phyloP scores from a whole-genome alignment of 2,888 invertebrate genomes.

The Troilus luridus region DNA sequence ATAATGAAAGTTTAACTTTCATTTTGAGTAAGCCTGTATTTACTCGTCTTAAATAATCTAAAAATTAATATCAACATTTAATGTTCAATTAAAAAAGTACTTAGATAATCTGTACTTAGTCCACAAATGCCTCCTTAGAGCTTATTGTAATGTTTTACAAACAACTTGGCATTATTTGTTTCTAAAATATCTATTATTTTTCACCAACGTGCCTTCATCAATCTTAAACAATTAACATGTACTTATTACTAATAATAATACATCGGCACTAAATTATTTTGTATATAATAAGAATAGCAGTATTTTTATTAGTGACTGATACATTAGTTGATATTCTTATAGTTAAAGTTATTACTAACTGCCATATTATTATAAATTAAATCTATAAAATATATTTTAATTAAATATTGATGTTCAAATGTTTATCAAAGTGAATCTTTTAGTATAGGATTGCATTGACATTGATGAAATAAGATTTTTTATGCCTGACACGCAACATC shows the following conservation, averaged over 20 bases:
- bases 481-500: not conserved
- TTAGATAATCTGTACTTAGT: constrained; percentile 23
- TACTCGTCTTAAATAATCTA: not conserved
- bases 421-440: not conserved
- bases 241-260: constrained; percentile 31
- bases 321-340: constrained; percentile 8
- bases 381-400: not conserved
- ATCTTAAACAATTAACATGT: constrained; percentile 13
- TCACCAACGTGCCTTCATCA: constrained; percentile 15
- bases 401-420: not conserved
- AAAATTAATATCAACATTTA: not conserved
- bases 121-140: not conserved
- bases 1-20: not conserved
- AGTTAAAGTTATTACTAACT: constrained; percentile 41
- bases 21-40: not conserved
- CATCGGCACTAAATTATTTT: constrained; percentile 24
- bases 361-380: constrained; percentile 28
- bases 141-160: not conserved
- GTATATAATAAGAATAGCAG: constrained; percentile 26
- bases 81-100: not conserved
- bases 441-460: not conserved
- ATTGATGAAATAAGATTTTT: not conserved
- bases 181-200: not conserved
- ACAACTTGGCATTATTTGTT: not conserved
- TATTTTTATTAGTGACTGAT: constrained; percentile 47